Base-by-base conservation (phyloP, 2,797 vertebrate genomes). In the Morus bassanus region DNA sequence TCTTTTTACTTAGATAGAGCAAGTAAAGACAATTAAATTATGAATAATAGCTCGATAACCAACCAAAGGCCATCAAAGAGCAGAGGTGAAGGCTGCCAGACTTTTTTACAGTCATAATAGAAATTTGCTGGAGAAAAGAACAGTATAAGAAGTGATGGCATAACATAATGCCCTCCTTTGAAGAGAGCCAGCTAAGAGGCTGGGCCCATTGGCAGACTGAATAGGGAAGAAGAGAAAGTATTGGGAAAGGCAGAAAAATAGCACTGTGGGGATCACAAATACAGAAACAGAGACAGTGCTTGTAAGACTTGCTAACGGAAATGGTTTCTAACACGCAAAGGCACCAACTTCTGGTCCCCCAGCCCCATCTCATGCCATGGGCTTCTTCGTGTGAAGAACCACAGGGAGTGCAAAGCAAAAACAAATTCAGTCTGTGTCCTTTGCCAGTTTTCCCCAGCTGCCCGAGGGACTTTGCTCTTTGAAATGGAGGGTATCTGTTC, bases 211-310 rank as follows among this genome's bases (percentile, higher is more conserved):
- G 24, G 43, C 89, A 95, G 50, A 3, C 81, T 85, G 82, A 93
- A 78, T 67, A 80, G 91, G 73, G 82, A 50, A 81, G 88, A 87
- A 80, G 94, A 89, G 91, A 96, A 93, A 95, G 93, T 95, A 91
- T 80, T 85, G 89, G 85, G 84, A 96, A 96, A 96, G 37, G 63
- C 87, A 95, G 93, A 89, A 89, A 95, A 94, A 89, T 41, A 75
- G 89, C 95, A 89, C 93, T 30, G 75, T 70, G 76, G 91, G 92
- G 69, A 87, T 93, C 80, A 85, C 82, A 88, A 89, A 73, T 35
- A 35, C 43, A 81, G 39, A 78, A 85, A 65, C 67, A 77, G 76
- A 93, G 92, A 70, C 56, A 65, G 81, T 6, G 41, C 73, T 92
- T 72, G 60, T 81, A 50, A 86, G 86, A 69, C 81, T 75, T 48